Conservation (phyloP, 2,113 vertebrate genomes). For the Atrichornis clamosus region DNA sequence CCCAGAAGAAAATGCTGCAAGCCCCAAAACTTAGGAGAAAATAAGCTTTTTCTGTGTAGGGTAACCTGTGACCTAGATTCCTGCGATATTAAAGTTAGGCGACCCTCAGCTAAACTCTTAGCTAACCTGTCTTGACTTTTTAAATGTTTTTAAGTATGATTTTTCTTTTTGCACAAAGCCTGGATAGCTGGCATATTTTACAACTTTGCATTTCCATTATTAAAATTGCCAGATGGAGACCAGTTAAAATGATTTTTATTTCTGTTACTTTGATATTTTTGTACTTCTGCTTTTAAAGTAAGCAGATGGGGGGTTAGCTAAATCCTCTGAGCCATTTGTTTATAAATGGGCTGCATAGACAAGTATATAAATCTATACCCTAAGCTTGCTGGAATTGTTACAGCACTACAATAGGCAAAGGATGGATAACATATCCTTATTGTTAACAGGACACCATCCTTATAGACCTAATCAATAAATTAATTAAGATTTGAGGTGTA, state of each 20-base stretch:
- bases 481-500: background rate
- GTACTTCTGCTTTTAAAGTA: constrained; percentile 21
- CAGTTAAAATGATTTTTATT: background rate
- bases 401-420: background rate
- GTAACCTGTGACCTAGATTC: background rate
- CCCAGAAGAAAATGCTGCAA: background rate
- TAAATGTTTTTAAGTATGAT: background rate
- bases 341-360: background rate
- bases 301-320: constrained; percentile 26
- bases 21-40: background rate
- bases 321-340: constrained; percentile 33
- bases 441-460: background rate
- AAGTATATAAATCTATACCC: background rate
- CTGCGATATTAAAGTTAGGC: background rate
- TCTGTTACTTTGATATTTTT: constrained; percentile 1
- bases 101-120: background rate
- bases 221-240: constrained; percentile 47
- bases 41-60: background rate
- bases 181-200: background rate
- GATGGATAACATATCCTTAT: background rate
- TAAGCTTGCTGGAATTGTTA: background rate
- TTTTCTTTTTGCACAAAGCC: background rate
- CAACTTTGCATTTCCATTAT: constrained; percentile 5
- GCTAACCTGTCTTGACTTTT: background rate
- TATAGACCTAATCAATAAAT: constrained; percentile 9